Conservation (phyloP, 2,113 vertebrate species). For the Nothoprocta pentlandii region DNA sequence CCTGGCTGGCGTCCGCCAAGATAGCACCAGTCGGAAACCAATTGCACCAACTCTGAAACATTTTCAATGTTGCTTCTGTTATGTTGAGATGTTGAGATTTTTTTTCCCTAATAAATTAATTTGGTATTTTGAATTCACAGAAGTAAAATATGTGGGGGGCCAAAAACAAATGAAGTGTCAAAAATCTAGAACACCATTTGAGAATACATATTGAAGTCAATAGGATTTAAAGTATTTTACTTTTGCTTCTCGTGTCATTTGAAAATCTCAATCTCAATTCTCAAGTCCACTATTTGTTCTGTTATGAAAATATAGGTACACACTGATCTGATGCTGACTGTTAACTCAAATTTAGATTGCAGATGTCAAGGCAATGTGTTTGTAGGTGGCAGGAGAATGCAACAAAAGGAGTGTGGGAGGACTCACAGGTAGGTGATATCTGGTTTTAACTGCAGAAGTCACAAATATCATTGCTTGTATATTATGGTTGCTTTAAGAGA, state of each 20-base stretch:
- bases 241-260: not conserved
- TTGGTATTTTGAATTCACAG: not conserved
- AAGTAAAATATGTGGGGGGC: not conserved
- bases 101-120: conserved; percentile 29
- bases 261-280: not conserved
- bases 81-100: not conserved
- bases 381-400: not conserved
- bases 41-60: not conserved
- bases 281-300: not conserved
- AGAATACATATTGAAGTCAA: not conserved
- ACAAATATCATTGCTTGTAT: not conserved
- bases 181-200: not conserved
- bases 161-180: not conserved
- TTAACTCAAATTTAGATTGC: not conserved
- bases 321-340: fast-evolving
- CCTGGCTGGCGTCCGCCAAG: not conserved
- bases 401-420: not conserved
- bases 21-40: not conserved
- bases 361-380: not conserved
- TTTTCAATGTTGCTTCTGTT: not conserved
- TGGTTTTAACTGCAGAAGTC: not conserved
- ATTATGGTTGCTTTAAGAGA: not conserved
- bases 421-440: not conserved
- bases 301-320: not conserved
- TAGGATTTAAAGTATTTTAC: not conserved